These are phyloP conservation scores for Sebastes cheni DNA, from an alignment of 2,797 vertebrate species.

Conservation along the genomic window DNA sequence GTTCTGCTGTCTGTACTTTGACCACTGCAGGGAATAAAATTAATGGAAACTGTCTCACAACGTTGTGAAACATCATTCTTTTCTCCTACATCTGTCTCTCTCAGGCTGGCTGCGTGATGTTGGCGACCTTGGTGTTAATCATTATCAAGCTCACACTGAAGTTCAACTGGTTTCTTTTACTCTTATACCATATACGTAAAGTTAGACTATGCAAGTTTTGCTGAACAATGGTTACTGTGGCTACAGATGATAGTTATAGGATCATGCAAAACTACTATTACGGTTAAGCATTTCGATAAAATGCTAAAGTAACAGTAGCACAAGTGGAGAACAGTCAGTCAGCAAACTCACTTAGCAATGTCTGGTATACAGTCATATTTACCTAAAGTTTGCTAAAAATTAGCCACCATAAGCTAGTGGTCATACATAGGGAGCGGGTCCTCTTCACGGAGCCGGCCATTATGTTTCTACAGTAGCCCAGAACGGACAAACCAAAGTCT, in stretches of 20 bases:
- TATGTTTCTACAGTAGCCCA: no score
- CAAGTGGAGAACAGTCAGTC: not conserved
- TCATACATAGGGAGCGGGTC: not conserved
- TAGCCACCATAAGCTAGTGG: not conserved
- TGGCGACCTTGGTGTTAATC: not conserved
- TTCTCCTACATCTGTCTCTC: not conserved
- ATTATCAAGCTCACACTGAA: not conserved
- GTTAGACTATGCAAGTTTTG: not conserved
- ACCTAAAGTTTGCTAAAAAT: not conserved
- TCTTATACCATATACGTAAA: not conserved
- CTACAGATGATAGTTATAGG: not conserved
- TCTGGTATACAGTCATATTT: not conserved
- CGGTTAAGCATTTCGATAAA: not conserved
- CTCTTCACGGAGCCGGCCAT: no score
- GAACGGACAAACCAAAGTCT: no score
- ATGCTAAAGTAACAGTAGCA: not conserved
- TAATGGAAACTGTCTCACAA: conserved; percentile 6
- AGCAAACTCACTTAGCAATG: not conserved
- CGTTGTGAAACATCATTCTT: not conserved
- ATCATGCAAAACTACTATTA: not conserved
- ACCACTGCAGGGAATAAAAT: conserved; percentile 1
- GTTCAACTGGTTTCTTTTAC: not conserved
- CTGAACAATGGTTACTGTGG: not conserved
- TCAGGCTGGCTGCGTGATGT: not conserved
- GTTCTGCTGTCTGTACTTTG: conserved; percentile 6